A percentile compares a stretch with the other conserved stretches of the same genome.
phyloP scores from a whole-genome alignment of 2,888 invertebrate species.

The Macaria notata region DNA sequence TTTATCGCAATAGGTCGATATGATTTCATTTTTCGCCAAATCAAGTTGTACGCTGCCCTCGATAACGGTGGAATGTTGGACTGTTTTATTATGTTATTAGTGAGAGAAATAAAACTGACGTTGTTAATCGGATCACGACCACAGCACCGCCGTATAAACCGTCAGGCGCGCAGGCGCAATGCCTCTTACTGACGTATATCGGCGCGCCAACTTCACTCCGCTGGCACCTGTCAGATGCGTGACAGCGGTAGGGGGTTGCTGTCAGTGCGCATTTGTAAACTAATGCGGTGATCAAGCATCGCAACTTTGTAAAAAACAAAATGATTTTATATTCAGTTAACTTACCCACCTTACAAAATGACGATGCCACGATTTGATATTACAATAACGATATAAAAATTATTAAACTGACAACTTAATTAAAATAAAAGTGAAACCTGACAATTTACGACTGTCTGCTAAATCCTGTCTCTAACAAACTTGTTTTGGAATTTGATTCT shows the following conservation, averaged over 20 bases:
- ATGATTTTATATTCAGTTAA: no score
- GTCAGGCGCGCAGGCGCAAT: constrained; percentile 81
- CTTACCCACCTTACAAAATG: neutral
- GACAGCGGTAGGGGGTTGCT: constrained; percentile 24
- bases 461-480: constrained; percentile 19
- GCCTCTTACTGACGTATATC: constrained; percentile 77
- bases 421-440: constrained; percentile 20
- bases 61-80: constrained; percentile 27
- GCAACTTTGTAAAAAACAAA: no score
- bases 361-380: neutral
- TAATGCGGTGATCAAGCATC: no score
- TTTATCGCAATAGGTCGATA: constrained; percentile 14
- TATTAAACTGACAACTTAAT: neutral
- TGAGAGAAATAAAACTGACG: constrained; percentile 71
- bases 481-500: constrained; percentile 16
- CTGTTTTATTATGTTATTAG: constrained; percentile 40
- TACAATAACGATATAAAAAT: neutral
- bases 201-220: constrained; percentile 71
- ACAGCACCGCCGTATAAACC: constrained; percentile 80
- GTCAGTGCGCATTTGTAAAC: neutral
- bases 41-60: constrained; percentile 55
- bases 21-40: constrained; percentile 41
- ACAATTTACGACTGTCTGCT: constrained; percentile 16
- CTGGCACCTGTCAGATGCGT: constrained; percentile 45
- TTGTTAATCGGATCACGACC: constrained; percentile 82